Conservation (phyloP, 2,888 invertebrate genomes). For the Tipula vernalis region DNA sequence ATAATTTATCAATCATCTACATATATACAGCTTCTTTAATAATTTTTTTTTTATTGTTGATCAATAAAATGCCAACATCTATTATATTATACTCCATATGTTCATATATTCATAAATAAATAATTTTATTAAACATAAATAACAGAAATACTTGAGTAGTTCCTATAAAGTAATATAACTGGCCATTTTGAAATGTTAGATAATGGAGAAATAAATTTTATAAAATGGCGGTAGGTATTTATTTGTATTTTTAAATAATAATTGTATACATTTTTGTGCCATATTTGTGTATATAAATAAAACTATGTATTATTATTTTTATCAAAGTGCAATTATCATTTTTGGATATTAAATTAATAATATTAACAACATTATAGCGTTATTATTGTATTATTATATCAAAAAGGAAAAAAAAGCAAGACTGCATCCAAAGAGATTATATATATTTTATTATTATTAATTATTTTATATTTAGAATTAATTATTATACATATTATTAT, state of each 20-base stretch:
- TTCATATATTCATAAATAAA: background rate
- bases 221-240: background rate
- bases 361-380: background rate
- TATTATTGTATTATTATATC: background rate
- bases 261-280: background rate
- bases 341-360: background rate
- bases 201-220: background rate
- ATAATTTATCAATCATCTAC: slow-evolving; percentile 11
- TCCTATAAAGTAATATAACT: background rate
- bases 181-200: background rate
- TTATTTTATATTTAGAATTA: background rate
- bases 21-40: background rate
- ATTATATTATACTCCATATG: background rate
- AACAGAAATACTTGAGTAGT: background rate
- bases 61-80: background rate
- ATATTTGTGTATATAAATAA: background rate
- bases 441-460: background rate
- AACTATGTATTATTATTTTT: background rate
- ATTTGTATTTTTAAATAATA: background rate
- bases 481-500: background rate
- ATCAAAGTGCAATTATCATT: background rate
- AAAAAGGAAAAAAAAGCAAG: background rate
- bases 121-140: background rate
- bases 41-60: background rate
- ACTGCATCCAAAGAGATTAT: slow-evolving; percentile 8